Percentiles rank a stretch among this genome's conserved stretches.
These are phyloP conservation scores for Nebria brevicollis DNA, from an alignment of 2,888 invertebrate genomes.

Conservation along the genomic window DNA sequence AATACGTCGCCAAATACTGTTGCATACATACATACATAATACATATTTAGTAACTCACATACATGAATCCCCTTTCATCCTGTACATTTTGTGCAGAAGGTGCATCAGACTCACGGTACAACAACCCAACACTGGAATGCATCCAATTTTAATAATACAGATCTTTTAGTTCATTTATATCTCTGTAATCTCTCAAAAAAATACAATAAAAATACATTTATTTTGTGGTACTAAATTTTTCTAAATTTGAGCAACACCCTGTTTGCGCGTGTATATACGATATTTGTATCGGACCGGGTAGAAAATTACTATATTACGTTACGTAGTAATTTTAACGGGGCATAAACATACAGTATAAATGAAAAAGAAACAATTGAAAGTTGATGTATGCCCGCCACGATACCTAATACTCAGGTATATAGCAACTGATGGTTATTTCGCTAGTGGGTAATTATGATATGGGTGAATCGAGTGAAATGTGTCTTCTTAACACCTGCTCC, in stretches of 20 bases:
- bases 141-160: conserved; percentile 45
- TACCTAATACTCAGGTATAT: background rate
- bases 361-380: background rate
- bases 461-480: background rate
- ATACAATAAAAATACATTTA: background rate
- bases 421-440: background rate
- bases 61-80: background rate
- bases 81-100: background rate
- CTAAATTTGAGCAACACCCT: no score
- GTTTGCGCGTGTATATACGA: background rate
- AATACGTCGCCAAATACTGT: conserved; percentile 29
- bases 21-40: background rate
- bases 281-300: background rate
- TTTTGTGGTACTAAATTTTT: no score
- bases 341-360: background rate
- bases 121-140: conserved; percentile 41
- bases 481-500: background rate
- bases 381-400: background rate
- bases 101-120: conserved; percentile 14
- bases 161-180: background rate
- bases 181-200: no score
- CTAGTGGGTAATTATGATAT: background rate
- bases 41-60: background rate
- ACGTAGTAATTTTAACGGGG: background rate
- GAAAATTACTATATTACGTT: background rate